These are phyloP conservation scores for Oryzias celebensis DNA, from an alignment of 2,113 vertebrate genomes.

Conservation along the genomic window DNA sequence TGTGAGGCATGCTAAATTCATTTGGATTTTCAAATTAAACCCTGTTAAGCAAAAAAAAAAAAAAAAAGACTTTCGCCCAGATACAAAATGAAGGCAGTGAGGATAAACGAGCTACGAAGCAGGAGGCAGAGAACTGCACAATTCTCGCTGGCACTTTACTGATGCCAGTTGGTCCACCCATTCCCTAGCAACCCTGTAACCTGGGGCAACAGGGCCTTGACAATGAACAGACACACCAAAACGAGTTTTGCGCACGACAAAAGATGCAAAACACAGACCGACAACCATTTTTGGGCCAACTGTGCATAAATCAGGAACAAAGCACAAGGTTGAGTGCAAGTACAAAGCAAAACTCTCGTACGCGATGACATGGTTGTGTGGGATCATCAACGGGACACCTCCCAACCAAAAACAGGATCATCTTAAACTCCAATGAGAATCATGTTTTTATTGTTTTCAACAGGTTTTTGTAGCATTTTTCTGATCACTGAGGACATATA, in stretches of 20 bases:
- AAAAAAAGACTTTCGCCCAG: no score
- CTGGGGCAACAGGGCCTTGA: conserved; percentile 46
- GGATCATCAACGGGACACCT: not conserved
- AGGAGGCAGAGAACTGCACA: conserved; percentile 24
- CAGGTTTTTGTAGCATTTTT: not conserved
- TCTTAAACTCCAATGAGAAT: not conserved
- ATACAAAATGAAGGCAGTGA: no score
- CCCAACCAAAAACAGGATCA: no score
- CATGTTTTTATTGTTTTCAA: not conserved
- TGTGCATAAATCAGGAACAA: no score
- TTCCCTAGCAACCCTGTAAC: conserved; percentile 65
- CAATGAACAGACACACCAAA: conserved; percentile 44
- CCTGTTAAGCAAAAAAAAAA: not conserved
- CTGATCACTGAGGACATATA: no score
- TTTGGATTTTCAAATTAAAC: not conserved
- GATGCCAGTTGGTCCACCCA: conserved; percentile 46
- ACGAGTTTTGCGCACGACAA: conserved; percentile 42
- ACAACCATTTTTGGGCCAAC: not conserved
- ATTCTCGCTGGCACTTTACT: conserved; percentile 25
- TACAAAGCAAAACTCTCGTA: no score
- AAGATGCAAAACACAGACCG: conserved; percentile 1
- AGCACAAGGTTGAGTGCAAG: no score
- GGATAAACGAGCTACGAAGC: not conserved
- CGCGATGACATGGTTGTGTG: not conserved
- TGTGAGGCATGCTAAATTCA: not conserved